phyloP scores from a whole-genome alignment of 2,888 invertebrate genomes.

The Drosophila pseudotalamancana region DNA sequence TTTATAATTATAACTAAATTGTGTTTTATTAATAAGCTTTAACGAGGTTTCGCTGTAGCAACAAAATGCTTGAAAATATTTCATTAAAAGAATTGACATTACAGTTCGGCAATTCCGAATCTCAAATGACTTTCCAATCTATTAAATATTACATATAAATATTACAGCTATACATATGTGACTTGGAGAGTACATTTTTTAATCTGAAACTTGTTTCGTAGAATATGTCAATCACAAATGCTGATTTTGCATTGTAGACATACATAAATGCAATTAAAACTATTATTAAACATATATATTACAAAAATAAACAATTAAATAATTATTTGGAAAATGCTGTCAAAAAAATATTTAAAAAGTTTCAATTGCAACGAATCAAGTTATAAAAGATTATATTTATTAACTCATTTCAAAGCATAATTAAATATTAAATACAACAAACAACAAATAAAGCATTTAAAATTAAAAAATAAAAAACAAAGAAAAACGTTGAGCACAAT shows the following conservation, averaged over 20 bases:
- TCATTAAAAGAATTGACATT: slow-evolving; percentile 5
- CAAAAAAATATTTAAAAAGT: slow-evolving; percentile 16
- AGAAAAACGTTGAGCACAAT: slow-evolving; percentile 83
- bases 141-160: neutral
- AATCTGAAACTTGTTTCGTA: slow-evolving; percentile 36
- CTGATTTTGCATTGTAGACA: slow-evolving; percentile 51
- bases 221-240: slow-evolving; percentile 46
- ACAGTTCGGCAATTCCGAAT: slow-evolving; percentile 30
- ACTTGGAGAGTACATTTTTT: slow-evolving; percentile 26
- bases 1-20: slow-evolving; percentile 19
- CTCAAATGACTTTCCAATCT: slow-evolving; percentile 21
- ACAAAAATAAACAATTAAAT: slow-evolving; percentile 9
- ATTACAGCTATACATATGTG: slow-evolving; percentile 1
- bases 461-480: slow-evolving; percentile 46
- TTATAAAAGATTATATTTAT: slow-evolving; percentile 37
- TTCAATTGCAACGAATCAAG: slow-evolving; percentile 66
- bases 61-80: slow-evolving; percentile 46
- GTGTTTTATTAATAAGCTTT: slow-evolving; percentile 66
- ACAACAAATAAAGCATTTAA: slow-evolving; percentile 18
- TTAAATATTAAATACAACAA: slow-evolving; percentile 18
- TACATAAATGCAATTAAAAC: slow-evolving; percentile 48
- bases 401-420: slow-evolving; percentile 35
- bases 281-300: slow-evolving; percentile 27
- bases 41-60: slow-evolving; percentile 81
- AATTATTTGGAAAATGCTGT: slow-evolving; percentile 20